Conservation (phyloP, 2,888 invertebrate species). For the Sphaerophoria taeniata region DNA sequence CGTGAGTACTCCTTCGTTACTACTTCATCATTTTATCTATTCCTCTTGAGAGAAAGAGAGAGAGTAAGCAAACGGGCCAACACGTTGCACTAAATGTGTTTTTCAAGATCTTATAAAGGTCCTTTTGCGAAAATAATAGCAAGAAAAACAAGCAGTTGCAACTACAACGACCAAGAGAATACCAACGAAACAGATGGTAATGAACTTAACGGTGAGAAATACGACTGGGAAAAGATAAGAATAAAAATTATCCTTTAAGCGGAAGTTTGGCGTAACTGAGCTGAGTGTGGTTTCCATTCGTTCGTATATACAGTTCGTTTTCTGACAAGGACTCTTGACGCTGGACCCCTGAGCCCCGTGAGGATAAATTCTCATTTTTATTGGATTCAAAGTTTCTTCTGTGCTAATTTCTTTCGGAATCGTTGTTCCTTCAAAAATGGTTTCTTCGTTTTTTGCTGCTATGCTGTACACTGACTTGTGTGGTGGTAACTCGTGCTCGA, state of each 20-base stretch:
- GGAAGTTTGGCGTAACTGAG: not conserved
- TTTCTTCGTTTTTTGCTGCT: not conserved
- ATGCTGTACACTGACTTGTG: not conserved
- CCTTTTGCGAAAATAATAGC: not conserved
- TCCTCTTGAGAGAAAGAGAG: slow-evolving; percentile 6
- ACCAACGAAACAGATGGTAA: slow-evolving; percentile 16
- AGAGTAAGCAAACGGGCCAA: slow-evolving; percentile 8
- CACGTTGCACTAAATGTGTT: slow-evolving; percentile 43
- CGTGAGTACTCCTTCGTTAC: slow-evolving; percentile 35
- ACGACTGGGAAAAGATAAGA: slow-evolving; percentile 11
- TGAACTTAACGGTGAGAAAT: slow-evolving; percentile 40
- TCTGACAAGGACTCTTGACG: not conserved
- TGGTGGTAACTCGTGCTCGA: not conserved
- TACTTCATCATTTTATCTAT: slow-evolving; percentile 52
- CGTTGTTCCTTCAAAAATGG: not conserved
- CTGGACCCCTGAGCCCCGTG: not conserved
- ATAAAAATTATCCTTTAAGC: slow-evolving; percentile 28
- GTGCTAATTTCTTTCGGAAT: slow-evolving; percentile 17
- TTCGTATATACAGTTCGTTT: too few species aligned
- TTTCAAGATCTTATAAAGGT: slow-evolving; percentile 7
- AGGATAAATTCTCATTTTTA: slow-evolving; percentile 42
- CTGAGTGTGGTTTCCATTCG: not conserved
- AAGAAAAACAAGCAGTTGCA: not conserved
- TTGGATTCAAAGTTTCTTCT: slow-evolving; percentile 33
- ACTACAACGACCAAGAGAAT: not conserved